Evolutionary conservation across 2,113 vertebrate genomes (phyloP).

Genomic region (Sisor rabdophorus): DNA sequence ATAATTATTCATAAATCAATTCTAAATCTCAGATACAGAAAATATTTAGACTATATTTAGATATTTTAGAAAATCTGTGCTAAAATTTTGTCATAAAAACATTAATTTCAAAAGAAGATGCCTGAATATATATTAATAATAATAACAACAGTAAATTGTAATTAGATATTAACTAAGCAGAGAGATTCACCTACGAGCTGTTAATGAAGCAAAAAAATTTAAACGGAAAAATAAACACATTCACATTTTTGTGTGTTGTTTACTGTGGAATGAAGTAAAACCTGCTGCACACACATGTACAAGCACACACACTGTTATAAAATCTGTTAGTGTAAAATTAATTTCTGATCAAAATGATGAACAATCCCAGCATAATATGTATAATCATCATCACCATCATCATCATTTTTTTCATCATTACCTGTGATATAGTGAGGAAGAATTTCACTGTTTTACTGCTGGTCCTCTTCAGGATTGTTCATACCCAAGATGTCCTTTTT

Average conservation of each 20-base stretch:
- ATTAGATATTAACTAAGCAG: too few relatives aligned
- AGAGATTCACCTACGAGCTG: too few relatives aligned
- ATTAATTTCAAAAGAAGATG: too few relatives aligned
- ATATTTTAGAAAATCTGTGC: too few relatives aligned
- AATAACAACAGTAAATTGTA: too few relatives aligned
- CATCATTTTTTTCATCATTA: neutral
- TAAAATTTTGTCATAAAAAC: too few relatives aligned
- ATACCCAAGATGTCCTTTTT: neutral
- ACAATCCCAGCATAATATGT: neutral
- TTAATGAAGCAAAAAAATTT: too few relatives aligned
- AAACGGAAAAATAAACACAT: too few relatives aligned
- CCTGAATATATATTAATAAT: too few relatives aligned
- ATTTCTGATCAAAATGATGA: neutral
- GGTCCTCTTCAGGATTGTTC: neutral
- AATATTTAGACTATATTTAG: too few relatives aligned
- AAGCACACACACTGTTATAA: neutral
- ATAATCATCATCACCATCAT: neutral
- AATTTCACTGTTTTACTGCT: neutral
- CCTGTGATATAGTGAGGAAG: neutral
- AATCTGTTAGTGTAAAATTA: neutral
- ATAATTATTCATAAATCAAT: too few relatives aligned
- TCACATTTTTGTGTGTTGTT: neutral
- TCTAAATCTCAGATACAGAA: too few relatives aligned
- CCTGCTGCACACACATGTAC: neutral
- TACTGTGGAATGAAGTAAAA: conserved; percentile 1